These are phyloP conservation scores for Agriotes lineatus DNA, from an alignment of 2,888 invertebrate species.

Conservation along the genomic window DNA sequence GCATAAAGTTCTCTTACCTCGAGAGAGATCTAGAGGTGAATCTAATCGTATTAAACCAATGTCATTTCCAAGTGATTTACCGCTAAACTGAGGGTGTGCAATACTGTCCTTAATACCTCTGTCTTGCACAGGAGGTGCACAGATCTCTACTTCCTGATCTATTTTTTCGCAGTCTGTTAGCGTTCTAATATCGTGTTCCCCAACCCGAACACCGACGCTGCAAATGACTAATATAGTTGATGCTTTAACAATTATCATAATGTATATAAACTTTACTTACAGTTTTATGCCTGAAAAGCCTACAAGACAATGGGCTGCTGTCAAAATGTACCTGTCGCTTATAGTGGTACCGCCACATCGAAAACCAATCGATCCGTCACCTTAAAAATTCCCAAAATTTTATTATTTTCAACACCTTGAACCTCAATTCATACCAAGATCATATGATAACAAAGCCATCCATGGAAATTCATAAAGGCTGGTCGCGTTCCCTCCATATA, in stretches of 20 bases:
- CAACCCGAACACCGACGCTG: conserved; percentile 73
- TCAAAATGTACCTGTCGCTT: conserved; percentile 69
- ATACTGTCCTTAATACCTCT: conserved; percentile 66
- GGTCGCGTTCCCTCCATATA: conserved; percentile 71
- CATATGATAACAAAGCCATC: conserved; percentile 80
- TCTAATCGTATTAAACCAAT: conserved; percentile 69
- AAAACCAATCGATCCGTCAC: conserved; percentile 49
- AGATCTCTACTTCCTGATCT: conserved; percentile 57
- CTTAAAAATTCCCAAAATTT: conserved; percentile 1
- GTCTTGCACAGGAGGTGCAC: conserved; percentile 67
- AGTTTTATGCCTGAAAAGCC: no score
- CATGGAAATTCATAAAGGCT: conserved; percentile 78
- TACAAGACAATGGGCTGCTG: conserved; percentile 73
- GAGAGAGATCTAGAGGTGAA: conserved; percentile 64
- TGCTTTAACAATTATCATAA: not conserved
- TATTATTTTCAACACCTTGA: not conserved
- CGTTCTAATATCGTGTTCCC: conserved; percentile 70
- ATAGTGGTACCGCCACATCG: conserved; percentile 69
- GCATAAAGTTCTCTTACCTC: no score
- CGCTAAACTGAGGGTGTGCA: conserved; percentile 69
- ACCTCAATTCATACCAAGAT: conserved; percentile 45
- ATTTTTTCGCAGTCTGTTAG: conserved; percentile 64
- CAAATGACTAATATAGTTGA: no score
- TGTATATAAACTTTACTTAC: conserved; percentile 53
- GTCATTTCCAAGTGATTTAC: conserved; percentile 68